Percentiles rank a stretch among this genome's conserved stretches.
Evolutionary conservation across 2,797 vertebrate genomes (phyloP).

Genomic region (Urophycis tenuis): DNA sequence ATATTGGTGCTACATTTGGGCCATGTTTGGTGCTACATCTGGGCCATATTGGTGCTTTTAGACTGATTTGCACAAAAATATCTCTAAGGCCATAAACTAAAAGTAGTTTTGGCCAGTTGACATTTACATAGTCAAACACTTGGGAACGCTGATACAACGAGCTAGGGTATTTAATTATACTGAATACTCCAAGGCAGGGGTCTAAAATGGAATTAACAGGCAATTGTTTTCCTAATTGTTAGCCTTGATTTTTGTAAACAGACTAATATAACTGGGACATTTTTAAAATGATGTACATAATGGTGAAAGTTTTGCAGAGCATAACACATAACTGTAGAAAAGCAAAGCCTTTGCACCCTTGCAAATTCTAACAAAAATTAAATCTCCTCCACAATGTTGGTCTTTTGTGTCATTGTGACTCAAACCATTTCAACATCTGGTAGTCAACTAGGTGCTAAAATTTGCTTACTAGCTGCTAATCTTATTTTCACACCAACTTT

Average conservation of each 20-base stretch:
- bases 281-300: no score
- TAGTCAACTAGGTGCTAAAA: background rate
- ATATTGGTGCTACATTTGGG: no score
- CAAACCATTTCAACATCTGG: background rate
- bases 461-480: background rate
- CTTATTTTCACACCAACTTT: no score
- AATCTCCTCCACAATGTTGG: background rate
- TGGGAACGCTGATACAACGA: background rate
- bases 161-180: background rate
- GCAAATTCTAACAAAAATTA: background rate
- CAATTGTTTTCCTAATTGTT: background rate
- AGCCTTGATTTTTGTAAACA: background rate
- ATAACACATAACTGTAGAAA: background rate
- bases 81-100: no score
- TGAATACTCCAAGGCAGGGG: background rate
- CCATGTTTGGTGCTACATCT: no score
- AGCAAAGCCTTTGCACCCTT: background rate
- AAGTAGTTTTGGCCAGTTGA: background rate
- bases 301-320: background rate
- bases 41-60: no score
- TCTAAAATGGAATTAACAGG: background rate
- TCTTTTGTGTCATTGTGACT: background rate
- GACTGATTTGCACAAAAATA: no score
- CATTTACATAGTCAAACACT: background rate
- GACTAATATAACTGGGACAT: no score